A percentile compares a stretch with the other conserved stretches of the same genome.
Conservation (phyloP, 2,113 vertebrate species). For the Papio anubis region DNA sequence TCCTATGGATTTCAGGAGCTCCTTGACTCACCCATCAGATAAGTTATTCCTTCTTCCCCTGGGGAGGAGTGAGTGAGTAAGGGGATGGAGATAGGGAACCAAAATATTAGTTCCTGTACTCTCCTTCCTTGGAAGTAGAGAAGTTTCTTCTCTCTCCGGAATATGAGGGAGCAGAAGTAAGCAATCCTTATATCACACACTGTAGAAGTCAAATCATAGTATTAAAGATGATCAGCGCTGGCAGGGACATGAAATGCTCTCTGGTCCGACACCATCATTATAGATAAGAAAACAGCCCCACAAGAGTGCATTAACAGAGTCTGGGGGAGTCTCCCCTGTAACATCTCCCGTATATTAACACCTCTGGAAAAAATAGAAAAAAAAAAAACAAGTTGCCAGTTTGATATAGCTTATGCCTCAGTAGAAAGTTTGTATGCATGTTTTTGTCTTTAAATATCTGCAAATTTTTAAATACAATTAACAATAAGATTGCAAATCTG, state of each 20-base stretch:
- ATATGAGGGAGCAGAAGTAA: background rate
- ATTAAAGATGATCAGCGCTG: background rate
- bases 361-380: background rate
- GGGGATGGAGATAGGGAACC: background rate
- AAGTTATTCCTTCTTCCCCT: background rate
- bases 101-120: background rate
- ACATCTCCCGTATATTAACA: background rate
- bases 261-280: background rate
- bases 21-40: background rate
- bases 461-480: constrained; percentile 22
- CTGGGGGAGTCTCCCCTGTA: background rate
- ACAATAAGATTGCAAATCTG: constrained; percentile 6
- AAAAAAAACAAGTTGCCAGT: background rate
- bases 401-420: background rate
- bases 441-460: constrained; percentile 40
- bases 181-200: background rate
- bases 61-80: background rate
- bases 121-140: background rate
- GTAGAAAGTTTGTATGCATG: background rate
- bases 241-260: background rate
- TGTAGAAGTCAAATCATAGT: background rate
- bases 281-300: background rate
- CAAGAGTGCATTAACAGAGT: background rate
- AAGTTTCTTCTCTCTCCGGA: background rate
- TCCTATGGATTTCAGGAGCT: background rate